Percentiles rank a stretch among this genome's conserved stretches.
Evolutionary conservation across 1,140 invertebrate genomes (phyloP).

Genomic region (Calosoma granatense): DNA sequence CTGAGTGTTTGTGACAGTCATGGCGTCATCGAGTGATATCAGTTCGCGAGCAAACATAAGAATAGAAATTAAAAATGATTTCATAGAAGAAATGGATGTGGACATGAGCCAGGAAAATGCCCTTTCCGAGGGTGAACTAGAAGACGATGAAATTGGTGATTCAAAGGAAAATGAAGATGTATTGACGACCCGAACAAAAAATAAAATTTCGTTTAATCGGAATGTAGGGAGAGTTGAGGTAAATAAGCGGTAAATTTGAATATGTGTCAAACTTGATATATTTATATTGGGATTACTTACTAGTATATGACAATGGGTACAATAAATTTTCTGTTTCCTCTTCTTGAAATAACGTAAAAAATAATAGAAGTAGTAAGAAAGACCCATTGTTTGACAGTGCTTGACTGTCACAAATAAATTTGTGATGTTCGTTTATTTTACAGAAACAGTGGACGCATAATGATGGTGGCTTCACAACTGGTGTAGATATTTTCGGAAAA

Average conservation of each 20-base stretch:
- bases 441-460: slow-evolving; percentile 39
- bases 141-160: slow-evolving; percentile 45
- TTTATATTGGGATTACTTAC: neutral
- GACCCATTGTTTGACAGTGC: no score
- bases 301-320: no score
- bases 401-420: no score
- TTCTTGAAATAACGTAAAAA: no score
- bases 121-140: slow-evolving; percentile 30
- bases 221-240: neutral
- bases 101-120: slow-evolving; percentile 20
- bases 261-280: no score
- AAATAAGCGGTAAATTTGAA: neutral
- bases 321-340: no score
- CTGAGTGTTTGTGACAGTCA: no score
- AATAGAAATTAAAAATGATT: slow-evolving; percentile 31
- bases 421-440: no score
- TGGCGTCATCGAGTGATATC: neutral
- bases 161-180: slow-evolving; percentile 34
- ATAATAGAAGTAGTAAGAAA: no score
- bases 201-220: neutral
- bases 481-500: slow-evolving; percentile 49
- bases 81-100: slow-evolving; percentile 26
- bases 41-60: slow-evolving; percentile 23
- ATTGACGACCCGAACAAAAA: slow-evolving; percentile 22
- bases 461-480: slow-evolving; percentile 41